Conservation (phyloP, 2,113 vertebrate species). For the Tapirus terrestris region DNA sequence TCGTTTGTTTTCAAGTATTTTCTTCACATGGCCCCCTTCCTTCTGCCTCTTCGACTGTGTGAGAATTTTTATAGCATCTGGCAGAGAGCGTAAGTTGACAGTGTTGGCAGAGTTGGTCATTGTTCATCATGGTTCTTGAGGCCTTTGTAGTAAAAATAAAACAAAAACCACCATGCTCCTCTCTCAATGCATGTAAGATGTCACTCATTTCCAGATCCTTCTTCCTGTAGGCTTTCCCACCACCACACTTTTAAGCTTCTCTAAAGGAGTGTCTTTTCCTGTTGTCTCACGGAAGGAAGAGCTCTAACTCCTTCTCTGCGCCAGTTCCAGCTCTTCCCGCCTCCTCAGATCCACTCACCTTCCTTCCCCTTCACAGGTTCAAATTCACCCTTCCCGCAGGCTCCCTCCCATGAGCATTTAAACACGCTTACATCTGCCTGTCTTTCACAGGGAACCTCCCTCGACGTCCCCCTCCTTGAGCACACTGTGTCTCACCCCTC, state of each 20-base stretch:
- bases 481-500: neutral
- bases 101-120: neutral
- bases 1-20: neutral
- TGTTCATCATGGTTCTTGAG: neutral
- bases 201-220: accelerated
- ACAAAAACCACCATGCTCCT: neutral
- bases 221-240: neutral
- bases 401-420: neutral
- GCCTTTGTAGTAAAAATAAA: neutral
- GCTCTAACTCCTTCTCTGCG: accelerated
- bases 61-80: neutral
- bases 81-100: neutral
- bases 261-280: neutral
- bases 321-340: neutral
- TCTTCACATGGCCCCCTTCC: neutral
- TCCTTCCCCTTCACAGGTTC: neutral
- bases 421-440: accelerated
- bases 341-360: too few relatives aligned
- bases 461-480: accelerated
- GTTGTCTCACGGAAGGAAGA: neutral
- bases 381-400: neutral
- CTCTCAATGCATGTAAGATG: neutral
- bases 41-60: neutral
- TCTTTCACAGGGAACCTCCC: neutral
- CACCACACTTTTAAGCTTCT: too few relatives aligned